Conservation (phyloP, 2,797 vertebrate genomes). For the Chromobotia macracanthus region DNA sequence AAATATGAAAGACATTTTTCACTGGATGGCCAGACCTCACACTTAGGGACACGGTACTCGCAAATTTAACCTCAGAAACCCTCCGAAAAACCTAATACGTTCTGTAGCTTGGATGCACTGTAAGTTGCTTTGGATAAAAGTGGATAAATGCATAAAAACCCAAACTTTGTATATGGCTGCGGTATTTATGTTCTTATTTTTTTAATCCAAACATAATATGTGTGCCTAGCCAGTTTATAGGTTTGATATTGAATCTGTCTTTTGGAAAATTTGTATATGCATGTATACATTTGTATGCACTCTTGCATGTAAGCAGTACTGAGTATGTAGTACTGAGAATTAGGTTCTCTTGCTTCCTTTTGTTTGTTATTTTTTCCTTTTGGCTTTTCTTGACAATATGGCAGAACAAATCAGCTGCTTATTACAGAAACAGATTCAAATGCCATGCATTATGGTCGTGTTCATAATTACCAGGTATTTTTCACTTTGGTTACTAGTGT, state of each 20-base stretch:
- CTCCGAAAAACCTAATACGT: no score
- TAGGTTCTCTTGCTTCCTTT: not conserved
- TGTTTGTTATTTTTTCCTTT: not conserved
- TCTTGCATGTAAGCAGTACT: constrained; percentile 28
- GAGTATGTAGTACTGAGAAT: constrained; percentile 5
- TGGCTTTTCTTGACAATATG: not conserved
- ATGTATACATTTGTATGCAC: not conserved
- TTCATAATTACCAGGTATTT: not conserved
- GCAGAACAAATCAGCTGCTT: constrained; percentile 11
- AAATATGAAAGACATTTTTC: constrained; percentile 63
- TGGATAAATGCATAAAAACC: no score
- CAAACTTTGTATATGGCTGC: no score
- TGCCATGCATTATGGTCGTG: not conserved
- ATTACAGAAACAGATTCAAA: not conserved
- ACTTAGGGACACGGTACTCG: constrained; percentile 35
- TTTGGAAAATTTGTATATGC: no score
- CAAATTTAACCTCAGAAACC: constrained; percentile 44
- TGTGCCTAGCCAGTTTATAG: no score
- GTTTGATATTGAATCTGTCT: no score
- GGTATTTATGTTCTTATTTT: no score
- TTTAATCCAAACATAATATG: no score
- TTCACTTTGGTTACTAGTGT: not conserved
- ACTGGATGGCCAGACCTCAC: constrained; percentile 48
- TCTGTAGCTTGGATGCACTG: no score
- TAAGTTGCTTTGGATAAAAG: no score